Percentiles rank a stretch among this genome's conserved stretches.
Evolutionary conservation across 2,113 vertebrate species (phyloP).

Genomic region (Lepus americanus): DNA sequence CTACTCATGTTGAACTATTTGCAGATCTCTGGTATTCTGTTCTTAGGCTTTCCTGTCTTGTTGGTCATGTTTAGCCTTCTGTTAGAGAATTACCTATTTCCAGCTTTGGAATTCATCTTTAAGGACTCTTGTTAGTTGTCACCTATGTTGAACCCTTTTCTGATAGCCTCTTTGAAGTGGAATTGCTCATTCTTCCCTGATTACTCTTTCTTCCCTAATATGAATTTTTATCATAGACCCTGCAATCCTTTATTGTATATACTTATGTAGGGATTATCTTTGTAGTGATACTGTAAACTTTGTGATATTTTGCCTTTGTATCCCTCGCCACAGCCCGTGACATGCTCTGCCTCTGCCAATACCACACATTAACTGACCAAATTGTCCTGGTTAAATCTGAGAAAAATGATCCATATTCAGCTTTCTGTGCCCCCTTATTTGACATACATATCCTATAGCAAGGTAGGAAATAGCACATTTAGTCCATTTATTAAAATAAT

Average conservation of each 20-base stretch:
- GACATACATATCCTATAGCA: neutral
- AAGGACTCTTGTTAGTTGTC: neutral
- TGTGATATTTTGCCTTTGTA: neutral
- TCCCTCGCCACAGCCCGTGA: neutral
- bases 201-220: neutral
- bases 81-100: neutral
- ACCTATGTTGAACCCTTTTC: slow-evolving; percentile 25
- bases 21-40: neutral
- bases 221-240: neutral
- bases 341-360: neutral
- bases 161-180: neutral
- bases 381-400: slow-evolving; percentile 47
- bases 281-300: neutral
- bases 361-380: neutral
- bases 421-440: slow-evolving; percentile 50
- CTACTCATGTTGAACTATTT: neutral
- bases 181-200: neutral
- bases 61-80: slow-evolving; percentile 4
- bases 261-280: neutral
- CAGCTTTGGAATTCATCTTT: slow-evolving; percentile 47
- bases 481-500: neutral
- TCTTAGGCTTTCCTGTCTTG: slow-evolving; percentile 6
- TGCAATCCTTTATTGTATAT: neutral
- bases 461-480: neutral
- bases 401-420: neutral